Base-by-base conservation (phyloP, 2,797 vertebrate genomes). In the Zalophus californianus region DNA sequence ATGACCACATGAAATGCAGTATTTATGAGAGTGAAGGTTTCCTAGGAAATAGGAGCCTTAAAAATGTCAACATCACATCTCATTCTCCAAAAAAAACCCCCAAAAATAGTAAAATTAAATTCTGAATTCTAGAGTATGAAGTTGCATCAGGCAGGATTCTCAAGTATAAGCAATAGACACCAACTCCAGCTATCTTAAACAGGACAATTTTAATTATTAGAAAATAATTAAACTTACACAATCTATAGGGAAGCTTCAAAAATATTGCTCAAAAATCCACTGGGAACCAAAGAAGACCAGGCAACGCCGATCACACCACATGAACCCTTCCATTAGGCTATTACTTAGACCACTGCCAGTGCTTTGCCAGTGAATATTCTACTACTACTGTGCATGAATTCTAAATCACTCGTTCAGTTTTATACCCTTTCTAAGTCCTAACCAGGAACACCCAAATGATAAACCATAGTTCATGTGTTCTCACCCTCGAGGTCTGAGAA, bases 101-200 rank as follows among this genome's bases (percentile, higher is more conserved):
- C 35, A 14, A 84, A 27, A 50, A 50, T 3, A 68, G 8, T 73
- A 73, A 79, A 84, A 66, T 16, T 64, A 60, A 7, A 54, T 90
- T 66, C 16, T 94, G 70, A 85, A 23, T 75, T 96, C 21, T 87
- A 75, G 44, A 92, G 16, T 62, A 86, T 87, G 16, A 90, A 73
- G 20, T 75, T 64, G 38, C 4, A 58, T 68, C 27, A 90, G 86
- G 58, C 8, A 70, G 18, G 14, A 62, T 80, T 60, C 52, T n/a
- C 44, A 35, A n/a, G 2, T 44, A 25, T 72, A 87, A 84, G 29
- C 50, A 82, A 86, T 0, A 41, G 32, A 50, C 32, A 75, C 7
- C 41, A 54, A 75, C 35, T 54, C 18, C n/a, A 11, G 10, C 64
- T 70, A 50, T 78, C 3, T 41, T 78, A 85, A 77, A 77, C 1